Evolutionary conservation across 2,888 invertebrate genomes (phyloP).

Genomic region (Schizaphis graminum): DNA sequence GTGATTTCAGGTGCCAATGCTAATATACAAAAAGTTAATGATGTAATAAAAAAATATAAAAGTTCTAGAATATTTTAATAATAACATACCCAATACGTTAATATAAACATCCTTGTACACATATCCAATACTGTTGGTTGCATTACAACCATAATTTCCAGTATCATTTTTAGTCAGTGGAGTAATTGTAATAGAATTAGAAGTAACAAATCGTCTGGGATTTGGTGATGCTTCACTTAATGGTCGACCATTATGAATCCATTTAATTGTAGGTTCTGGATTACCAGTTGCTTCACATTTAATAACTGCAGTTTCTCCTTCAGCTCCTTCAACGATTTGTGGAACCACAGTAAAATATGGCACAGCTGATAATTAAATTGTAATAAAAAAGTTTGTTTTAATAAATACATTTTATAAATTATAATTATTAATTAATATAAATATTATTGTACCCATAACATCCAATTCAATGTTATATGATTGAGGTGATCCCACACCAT

Average conservation of each 20-base stretch:
- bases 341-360: conserved; percentile 95
- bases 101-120: conserved; percentile 98
- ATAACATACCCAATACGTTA: conserved; percentile 85
- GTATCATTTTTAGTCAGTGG: conserved; percentile 89
- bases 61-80: neutral
- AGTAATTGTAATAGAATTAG: conserved; percentile 83
- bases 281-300: conserved; percentile 90
- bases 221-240: conserved; percentile 81
- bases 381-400: neutral
- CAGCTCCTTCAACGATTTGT: conserved; percentile 87
- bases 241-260: conserved; percentile 96
- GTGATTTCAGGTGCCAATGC: conserved; percentile 92
- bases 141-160: conserved; percentile 99
- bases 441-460: conserved; percentile 75
- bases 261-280: conserved; percentile 91
- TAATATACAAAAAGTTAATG: neutral
- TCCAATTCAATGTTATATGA: conserved; percentile 87
- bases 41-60: neutral
- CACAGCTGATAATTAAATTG: conserved; percentile 74
- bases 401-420: neutral
- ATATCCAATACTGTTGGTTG: conserved; percentile 97
- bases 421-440: neutral
- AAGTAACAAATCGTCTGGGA: conserved; percentile 78
- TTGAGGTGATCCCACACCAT: conserved; percentile 88
- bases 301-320: conserved; percentile 90